Evolutionary conservation across 92 coral and sea anemone genomes (phyloP).

Genomic region (Umimayanthus chanpuru): DNA sequence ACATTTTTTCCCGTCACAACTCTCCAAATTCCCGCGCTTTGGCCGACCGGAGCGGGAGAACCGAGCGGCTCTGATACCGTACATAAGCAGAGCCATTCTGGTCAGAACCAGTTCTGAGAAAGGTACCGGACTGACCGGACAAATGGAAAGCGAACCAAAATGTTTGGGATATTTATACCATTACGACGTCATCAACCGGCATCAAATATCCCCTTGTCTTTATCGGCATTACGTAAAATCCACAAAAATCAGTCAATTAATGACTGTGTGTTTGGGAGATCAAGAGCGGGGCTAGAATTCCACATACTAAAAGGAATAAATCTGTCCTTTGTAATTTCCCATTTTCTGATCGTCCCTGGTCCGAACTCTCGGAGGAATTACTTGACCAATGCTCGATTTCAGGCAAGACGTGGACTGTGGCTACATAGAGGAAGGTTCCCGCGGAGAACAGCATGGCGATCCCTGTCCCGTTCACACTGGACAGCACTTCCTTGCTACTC

Average conservation of each 20-base stretch:
- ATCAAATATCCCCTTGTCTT: background rate
- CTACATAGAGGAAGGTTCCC: conserved; percentile 96
- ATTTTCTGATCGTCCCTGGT: conserved; percentile 57
- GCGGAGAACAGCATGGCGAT: conserved; percentile 99
- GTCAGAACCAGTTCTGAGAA: no score
- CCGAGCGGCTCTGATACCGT: no score
- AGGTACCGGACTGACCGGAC: no score
- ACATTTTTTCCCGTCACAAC: no score
- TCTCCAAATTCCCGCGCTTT: no score
- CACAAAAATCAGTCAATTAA: background rate
- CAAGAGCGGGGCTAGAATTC: conserved; percentile 87
- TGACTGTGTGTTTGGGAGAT: conserved; percentile 95
- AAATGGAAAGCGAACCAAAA: no score
- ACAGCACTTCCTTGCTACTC: conserved; percentile 87
- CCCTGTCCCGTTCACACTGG: conserved; percentile 98
- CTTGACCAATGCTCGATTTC: conserved; percentile 69
- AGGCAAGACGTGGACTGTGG: conserved; percentile 96
- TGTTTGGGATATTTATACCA: background rate
- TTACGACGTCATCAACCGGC: background rate
- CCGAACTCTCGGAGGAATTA: conserved; percentile 49
- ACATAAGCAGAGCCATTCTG: no score
- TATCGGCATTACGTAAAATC: background rate
- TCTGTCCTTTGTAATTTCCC: conserved; percentile 76
- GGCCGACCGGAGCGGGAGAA: no score
- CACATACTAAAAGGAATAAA: conserved; percentile 78